A percentile compares a stretch with the other conserved stretches of the same genome.
These are phyloP conservation scores for Mus spicilegus DNA, from an alignment of 2,113 vertebrate genomes.

Conservation along the genomic window DNA sequence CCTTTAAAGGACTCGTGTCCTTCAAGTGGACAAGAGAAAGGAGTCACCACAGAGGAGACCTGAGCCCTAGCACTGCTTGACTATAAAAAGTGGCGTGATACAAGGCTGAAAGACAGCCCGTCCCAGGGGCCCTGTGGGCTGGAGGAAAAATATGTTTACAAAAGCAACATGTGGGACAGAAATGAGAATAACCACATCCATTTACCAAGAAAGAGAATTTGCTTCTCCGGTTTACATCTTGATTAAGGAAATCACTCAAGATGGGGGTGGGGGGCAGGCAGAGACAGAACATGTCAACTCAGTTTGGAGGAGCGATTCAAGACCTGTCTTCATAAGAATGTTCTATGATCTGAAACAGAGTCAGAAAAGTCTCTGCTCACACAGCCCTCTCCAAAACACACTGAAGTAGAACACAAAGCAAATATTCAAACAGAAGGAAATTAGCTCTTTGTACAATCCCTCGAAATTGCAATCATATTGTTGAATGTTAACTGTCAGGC, in stretches of 20 bases:
- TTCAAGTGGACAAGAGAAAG: neutral
- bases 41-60: neutral
- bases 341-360: neutral
- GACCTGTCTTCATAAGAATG: neutral
- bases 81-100: neutral
- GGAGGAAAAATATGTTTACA: neutral
- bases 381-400: neutral
- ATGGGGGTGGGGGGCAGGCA: too few relatives aligned
- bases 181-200: neutral
- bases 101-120: neutral
- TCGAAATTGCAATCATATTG: neutral
- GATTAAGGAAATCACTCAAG: conserved; percentile 28
- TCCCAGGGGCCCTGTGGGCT: neutral
- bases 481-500: neutral
- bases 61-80: neutral
- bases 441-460: neutral
- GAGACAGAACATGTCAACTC: conserved; percentile 4
- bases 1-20: neutral
- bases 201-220: conserved; percentile 37
- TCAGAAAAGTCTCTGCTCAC: neutral
- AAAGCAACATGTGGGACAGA: neutral
- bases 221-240: conserved; percentile 31
- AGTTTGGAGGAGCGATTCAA: neutral
- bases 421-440: neutral
- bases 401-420: fast-evolving